Evolutionary conservation across 2,797 vertebrate species (phyloP).

Genomic region (Tragelaphus eurycerus): DNA sequence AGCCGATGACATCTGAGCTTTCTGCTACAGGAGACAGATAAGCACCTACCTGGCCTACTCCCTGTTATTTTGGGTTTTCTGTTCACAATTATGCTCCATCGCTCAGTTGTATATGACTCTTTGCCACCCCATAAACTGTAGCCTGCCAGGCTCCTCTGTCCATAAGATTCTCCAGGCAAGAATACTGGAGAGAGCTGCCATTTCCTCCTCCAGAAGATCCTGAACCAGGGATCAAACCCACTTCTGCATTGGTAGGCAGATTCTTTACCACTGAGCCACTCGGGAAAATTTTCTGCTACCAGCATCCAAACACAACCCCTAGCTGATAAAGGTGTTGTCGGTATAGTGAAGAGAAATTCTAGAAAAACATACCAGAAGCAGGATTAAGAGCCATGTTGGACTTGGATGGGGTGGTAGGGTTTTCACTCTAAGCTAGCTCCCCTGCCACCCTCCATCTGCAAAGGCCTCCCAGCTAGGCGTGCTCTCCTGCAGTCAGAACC

Average conservation of each 20-base stretch:
- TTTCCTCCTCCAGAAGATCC: not conserved
- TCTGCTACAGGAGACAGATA: not conserved
- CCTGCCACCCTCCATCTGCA: accelerated
- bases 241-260: not conserved
- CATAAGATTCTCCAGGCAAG: not conserved
- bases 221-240: not conserved
- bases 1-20: not conserved
- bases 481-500: not conserved
- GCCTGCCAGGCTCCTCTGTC: not conserved
- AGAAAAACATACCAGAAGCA: not conserved
- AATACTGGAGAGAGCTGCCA: not conserved
- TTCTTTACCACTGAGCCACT: not conserved
- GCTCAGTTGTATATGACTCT: not conserved
- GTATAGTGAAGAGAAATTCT: not conserved
- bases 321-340: not conserved
- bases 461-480: not conserved
- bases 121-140: not conserved
- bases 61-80: constrained; percentile 28
- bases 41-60: not conserved
- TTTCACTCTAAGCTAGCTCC: not conserved
- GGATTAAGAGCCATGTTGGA: not conserved
- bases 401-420: not conserved
- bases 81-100: not conserved
- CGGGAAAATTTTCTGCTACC: not conserved
- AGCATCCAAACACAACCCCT: not conserved